Conservation (phyloP, 2,797 vertebrate genomes). For the Helicolenus hilgendorfi region DNA sequence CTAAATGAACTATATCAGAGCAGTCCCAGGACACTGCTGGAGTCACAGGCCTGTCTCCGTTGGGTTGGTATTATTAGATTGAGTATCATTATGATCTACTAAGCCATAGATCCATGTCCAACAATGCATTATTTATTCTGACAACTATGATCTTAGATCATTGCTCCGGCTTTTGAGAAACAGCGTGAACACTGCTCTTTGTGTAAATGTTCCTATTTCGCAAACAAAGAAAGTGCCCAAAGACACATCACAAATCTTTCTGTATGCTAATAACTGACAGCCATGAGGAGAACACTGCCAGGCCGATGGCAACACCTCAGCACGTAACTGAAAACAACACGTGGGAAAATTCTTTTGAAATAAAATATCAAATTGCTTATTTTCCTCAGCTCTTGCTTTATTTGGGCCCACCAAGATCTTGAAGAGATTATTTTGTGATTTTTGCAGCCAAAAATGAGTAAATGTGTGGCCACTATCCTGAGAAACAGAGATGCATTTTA, state of each 20-base stretch:
- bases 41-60: conserved; percentile 10
- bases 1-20: conserved; percentile 7
- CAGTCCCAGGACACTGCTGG: not conserved
- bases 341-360: conserved; percentile 7
- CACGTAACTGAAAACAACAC: conserved; percentile 15
- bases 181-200: not conserved
- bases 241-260: not conserved
- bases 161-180: conserved; percentile 4
- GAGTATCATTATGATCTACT: not conserved
- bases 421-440: not conserved
- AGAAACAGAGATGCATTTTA: not conserved
- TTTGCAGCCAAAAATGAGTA: not conserved
- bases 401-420: not conserved
- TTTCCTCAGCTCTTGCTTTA: not conserved
- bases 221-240: conserved; percentile 21
- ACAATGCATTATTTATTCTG: conserved; percentile 3
- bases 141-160: conserved; percentile 23
- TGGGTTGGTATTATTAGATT: not conserved
- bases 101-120: not conserved
- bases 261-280: conserved; percentile 42
- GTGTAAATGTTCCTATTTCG: conserved; percentile 19
- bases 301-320: conserved; percentile 29
- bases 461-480: not conserved
- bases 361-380: conserved; percentile 3
- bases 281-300: conserved; percentile 2